Conservation (phyloP, 1,140 invertebrate genomes). For the Philopotamus ludificatus region DNA sequence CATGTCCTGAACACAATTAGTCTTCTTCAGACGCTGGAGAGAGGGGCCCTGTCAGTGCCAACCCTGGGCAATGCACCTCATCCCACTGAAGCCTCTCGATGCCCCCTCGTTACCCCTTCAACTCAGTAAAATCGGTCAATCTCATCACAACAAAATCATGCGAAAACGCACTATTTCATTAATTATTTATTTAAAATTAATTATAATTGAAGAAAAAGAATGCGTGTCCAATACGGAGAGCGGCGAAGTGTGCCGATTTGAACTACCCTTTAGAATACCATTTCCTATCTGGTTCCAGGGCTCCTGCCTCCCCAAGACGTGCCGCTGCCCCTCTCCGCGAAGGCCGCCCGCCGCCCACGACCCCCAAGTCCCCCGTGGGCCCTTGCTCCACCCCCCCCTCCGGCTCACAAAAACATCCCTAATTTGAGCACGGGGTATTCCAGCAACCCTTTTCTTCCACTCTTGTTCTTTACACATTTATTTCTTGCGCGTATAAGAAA, state of each 20-base stretch:
- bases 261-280: conserved; percentile 30
- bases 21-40: conserved; percentile 39
- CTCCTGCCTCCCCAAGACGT: conserved; percentile 5
- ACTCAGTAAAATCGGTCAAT: conserved; percentile 15
- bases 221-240: conserved; percentile 7
- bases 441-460: conserved; percentile 42
- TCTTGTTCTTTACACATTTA: conserved; percentile 43
- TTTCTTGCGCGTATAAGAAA: conserved; percentile 43
- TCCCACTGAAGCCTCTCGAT: no score
- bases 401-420: conserved; percentile 41
- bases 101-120: background rate
- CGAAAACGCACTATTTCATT: background rate
- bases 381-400: conserved; percentile 11
- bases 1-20: conserved; percentile 40
- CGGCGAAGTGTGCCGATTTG: background rate
- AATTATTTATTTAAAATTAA: background rate
- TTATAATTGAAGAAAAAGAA: background rate
- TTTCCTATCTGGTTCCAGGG: conserved; percentile 24
- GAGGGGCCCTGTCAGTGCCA: conserved; percentile 37
- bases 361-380: background rate
- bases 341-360: background rate
- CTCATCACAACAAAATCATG: conserved; percentile 1
- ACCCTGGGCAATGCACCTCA: conserved; percentile 17
- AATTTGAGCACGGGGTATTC: conserved; percentile 42
- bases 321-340: conserved; percentile 7